A percentile compares a stretch with the other conserved stretches of the same genome.
Evolutionary conservation across 2,797 vertebrate genomes (phyloP).

Genomic region (Pampus argenteus): DNA sequence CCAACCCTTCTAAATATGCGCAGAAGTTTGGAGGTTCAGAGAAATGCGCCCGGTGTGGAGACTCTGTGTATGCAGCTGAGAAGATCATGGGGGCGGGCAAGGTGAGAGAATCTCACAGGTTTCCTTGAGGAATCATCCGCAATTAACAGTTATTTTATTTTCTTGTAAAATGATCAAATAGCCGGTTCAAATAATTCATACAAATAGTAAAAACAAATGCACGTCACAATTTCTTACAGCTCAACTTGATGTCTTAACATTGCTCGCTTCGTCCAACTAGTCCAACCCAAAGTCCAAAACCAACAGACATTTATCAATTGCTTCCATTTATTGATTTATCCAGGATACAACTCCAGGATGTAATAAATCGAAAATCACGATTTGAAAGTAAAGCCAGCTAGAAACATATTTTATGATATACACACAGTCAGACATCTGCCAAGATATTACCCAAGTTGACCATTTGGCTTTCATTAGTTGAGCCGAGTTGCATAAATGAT

Average conservation of each 20-base stretch:
- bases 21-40: slow-evolving; percentile 94
- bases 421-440: slow-evolving; percentile 4
- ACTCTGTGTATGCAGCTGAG: slow-evolving; percentile 94
- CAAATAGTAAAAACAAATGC: too few species aligned
- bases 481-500: slow-evolving; percentile 15
- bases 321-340: too few species aligned
- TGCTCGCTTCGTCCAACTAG: neutral
- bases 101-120: slow-evolving; percentile 76
- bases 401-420: neutral
- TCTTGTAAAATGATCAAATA: too few species aligned
- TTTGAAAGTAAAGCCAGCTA: neutral
- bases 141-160: too few species aligned
- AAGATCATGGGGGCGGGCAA: slow-evolving; percentile 96
- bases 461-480: slow-evolving; percentile 1
- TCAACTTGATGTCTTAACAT: neutral
- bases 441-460: neutral
- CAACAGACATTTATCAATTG: too few species aligned
- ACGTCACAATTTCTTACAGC: too few species aligned
- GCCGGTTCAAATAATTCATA: too few species aligned
- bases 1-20: slow-evolving; percentile 93
- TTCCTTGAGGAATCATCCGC: too few species aligned
- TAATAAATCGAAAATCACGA: neutral
- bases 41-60: slow-evolving; percentile 92
- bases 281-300: neutral
- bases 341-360: too few species aligned